Conservation (phyloP, 1,140 invertebrate genomes). For the Cherax quadricarinatus region DNA sequence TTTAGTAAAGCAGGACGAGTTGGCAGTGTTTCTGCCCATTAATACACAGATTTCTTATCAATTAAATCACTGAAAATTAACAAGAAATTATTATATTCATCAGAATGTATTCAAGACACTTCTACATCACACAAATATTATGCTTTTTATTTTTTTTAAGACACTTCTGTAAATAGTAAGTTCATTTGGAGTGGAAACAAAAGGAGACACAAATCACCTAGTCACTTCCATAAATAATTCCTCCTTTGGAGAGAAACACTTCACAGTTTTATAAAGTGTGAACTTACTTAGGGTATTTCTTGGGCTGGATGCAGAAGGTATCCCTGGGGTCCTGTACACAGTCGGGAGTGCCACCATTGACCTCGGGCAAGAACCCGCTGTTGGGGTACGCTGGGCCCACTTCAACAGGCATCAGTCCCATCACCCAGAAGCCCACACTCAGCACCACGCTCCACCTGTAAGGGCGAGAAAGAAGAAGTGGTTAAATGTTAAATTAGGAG, state of each 20-base stretch:
- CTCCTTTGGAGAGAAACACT: background rate
- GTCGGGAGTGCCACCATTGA: conserved; percentile 85
- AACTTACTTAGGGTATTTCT: conserved; percentile 89
- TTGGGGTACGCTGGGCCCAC: conserved; percentile 49
- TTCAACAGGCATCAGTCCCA: conserved; percentile 57
- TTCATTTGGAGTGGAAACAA: background rate
- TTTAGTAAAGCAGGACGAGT: too few species aligned
- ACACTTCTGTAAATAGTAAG: too few species aligned
- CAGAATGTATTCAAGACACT: too few species aligned
- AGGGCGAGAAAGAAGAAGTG: too few species aligned
- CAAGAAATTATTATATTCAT: too few species aligned
- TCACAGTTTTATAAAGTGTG: background rate
- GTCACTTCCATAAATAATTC: background rate
- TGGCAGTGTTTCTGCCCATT: too few species aligned
- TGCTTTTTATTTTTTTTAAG: too few species aligned
- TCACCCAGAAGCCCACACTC: conserved; percentile 63
- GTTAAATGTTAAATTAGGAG: too few species aligned
- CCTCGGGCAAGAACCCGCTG: conserved; percentile 83
- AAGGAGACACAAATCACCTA: background rate
- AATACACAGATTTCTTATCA: too few species aligned
- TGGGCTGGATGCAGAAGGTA: conserved; percentile 88
- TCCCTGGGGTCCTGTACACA: conserved; percentile 86
- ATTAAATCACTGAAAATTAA: too few species aligned
- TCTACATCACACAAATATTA: too few species aligned
- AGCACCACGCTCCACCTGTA: conserved; percentile 67